Percentiles rank a stretch among this genome's conserved stretches.
Evolutionary conservation across 2,888 invertebrate genomes (phyloP).

Genomic region (Eupithecia dodoneata): DNA sequence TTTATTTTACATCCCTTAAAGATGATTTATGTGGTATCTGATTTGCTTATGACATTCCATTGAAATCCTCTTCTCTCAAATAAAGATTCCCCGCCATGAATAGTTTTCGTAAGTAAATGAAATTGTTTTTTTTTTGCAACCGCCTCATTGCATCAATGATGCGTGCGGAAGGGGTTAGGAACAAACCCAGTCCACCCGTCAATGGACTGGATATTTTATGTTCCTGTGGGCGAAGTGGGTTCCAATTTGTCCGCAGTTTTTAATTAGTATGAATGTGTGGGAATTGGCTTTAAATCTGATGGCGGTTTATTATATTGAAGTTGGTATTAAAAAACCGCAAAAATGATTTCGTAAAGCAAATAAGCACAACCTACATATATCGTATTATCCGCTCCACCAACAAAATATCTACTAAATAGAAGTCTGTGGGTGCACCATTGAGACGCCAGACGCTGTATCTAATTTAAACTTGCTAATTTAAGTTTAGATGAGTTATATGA

Average conservation of each 20-base stretch:
- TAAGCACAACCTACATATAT: neutral
- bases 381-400: neutral
- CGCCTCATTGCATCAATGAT: neutral
- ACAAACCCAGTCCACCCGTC: slow-evolving; percentile 51
- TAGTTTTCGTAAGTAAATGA: neutral
- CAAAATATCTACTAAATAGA: neutral
- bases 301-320: neutral
- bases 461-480: slow-evolving; percentile 9
- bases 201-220: slow-evolving; percentile 81
- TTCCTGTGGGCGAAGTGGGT: slow-evolving; percentile 78
- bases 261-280: slow-evolving; percentile 80
- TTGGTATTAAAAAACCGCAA: neutral
- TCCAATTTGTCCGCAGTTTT: slow-evolving; percentile 82
- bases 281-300: slow-evolving; percentile 72
- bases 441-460: slow-evolving; percentile 11
- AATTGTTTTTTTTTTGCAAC: neutral
- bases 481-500: slow-evolving; percentile 31
- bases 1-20: too few relatives aligned
- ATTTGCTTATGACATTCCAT: neutral
- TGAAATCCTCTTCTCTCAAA: neutral
- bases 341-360: neutral
- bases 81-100: neutral
- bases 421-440: neutral
- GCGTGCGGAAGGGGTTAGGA: slow-evolving; percentile 12
- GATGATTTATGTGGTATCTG: too few relatives aligned